A percentile compares a stretch with the other conserved stretches of the same genome.
Evolutionary conservation across 2,888 invertebrate genomes (phyloP).

Genomic region (Thera britannica): DNA sequence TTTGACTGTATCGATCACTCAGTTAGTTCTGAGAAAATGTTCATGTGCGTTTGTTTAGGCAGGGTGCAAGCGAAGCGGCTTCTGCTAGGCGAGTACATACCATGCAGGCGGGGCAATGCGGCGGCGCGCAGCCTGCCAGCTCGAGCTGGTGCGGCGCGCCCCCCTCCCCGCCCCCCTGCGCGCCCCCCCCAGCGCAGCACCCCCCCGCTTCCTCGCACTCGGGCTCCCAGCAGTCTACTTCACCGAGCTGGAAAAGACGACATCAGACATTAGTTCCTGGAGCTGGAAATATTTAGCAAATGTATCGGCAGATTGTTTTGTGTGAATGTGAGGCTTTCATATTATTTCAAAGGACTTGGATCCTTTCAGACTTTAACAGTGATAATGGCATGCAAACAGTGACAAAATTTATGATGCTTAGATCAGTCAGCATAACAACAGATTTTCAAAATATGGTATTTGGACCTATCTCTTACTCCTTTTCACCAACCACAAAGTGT

Average conservation of each 20-base stretch:
- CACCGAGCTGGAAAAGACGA: slow-evolving; percentile 87
- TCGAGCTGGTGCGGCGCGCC: slow-evolving; percentile 85
- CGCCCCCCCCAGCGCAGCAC: slow-evolving; percentile 85
- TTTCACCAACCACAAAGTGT: too few relatives aligned
- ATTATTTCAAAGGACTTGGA: too few relatives aligned
- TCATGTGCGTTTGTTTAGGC: neutral
- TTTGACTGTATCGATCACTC: neutral
- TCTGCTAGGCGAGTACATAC: slow-evolving; percentile 52
- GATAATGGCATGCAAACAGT: too few relatives aligned
- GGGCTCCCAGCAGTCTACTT: slow-evolving; percentile 95
- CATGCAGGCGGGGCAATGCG: slow-evolving; percentile 86
- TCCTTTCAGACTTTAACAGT: too few relatives aligned
- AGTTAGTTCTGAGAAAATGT: neutral
- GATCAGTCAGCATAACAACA: too few relatives aligned
- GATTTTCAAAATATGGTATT: too few relatives aligned
- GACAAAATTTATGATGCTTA: too few relatives aligned
- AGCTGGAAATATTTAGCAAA: too few relatives aligned
- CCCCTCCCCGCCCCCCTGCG: slow-evolving; percentile 50
- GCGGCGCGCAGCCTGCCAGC: slow-evolving; percentile 88
- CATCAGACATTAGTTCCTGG: neutral
- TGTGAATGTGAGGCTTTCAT: too few relatives aligned
- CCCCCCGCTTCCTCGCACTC: slow-evolving; percentile 91
- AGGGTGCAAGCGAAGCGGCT: slow-evolving; percentile 22
- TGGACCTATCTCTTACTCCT: too few relatives aligned
- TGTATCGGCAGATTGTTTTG: too few relatives aligned